These are phyloP conservation scores for Trinorchestia longiramus DNA, from an alignment of 1,140 invertebrate genomes.

Conservation along the genomic window DNA sequence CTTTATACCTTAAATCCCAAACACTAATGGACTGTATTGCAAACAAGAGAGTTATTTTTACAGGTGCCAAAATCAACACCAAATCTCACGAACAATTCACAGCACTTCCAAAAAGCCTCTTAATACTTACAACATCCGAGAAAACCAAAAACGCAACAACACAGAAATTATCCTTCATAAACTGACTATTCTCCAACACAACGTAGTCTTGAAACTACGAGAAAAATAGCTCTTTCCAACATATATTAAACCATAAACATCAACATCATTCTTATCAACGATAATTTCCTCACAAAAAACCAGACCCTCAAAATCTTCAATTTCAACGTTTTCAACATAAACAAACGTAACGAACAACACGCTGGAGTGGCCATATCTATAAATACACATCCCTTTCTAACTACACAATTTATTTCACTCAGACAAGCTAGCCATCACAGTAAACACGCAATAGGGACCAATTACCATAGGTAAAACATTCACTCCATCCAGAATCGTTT, in stretches of 20 bases:
- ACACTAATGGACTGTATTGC: background rate
- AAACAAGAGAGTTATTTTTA: background rate
- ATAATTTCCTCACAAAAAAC: no score
- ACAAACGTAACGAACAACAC: background rate
- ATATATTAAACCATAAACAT: no score
- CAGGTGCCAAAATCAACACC: background rate
- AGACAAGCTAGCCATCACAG: no score
- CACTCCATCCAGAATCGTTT: no score
- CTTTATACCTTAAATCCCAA: background rate
- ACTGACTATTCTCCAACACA: background rate
- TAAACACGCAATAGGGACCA: no score
- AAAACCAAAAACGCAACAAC: background rate
- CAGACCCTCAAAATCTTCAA: no score
- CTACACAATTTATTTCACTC: background rate
- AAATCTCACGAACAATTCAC: background rate
- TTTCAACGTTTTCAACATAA: background rate
- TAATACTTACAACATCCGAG: background rate
- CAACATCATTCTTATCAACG: no score
- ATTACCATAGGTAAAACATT: no score
- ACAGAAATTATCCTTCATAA: background rate
- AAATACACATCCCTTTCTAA: no score
- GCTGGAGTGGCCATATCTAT: no score
- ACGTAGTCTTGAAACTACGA: background rate
- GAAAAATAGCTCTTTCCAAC: background rate
- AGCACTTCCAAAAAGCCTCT: background rate